These are phyloP conservation scores for Micromesistius poutassou DNA, from an alignment of 2,797 vertebrate species.

Conservation along the genomic window DNA sequence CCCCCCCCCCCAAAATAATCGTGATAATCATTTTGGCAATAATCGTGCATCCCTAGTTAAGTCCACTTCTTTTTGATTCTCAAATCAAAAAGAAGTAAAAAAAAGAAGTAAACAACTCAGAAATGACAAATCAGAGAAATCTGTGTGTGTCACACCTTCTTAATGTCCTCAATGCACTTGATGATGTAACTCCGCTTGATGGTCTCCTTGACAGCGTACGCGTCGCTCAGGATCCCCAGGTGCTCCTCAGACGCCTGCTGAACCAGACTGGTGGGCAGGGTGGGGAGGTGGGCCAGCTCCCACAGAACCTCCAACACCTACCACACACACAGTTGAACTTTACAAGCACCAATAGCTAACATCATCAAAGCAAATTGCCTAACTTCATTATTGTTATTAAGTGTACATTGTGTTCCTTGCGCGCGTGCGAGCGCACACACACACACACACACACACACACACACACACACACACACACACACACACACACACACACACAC, in stretches of 20 bases:
- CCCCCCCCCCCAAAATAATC: too few relatives aligned
- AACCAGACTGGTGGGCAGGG: constrained; percentile 87
- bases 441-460: neutral
- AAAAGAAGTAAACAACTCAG: too few relatives aligned
- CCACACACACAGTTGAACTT: neutral
- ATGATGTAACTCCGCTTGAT: constrained; percentile 96
- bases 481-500: constrained; percentile 1
- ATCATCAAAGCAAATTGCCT: neutral
- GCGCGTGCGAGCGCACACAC: too few relatives aligned
- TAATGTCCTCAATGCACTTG: constrained; percentile 98
- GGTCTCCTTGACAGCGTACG: constrained; percentile 94
- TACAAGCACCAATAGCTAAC: neutral
- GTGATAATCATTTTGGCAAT: too few relatives aligned
- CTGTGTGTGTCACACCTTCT: constrained; percentile 80
- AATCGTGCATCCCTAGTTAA: too few relatives aligned
- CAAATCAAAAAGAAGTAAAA: too few relatives aligned
- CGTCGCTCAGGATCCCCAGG: constrained; percentile 94
- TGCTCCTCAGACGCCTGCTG: constrained; percentile 97
- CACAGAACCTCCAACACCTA: constrained; percentile 97
- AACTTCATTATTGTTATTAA: neutral
- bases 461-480: neutral
- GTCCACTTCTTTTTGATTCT: too few relatives aligned
- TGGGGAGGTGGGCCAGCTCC: constrained; percentile 96
- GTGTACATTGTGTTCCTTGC: neutral
- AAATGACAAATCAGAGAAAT: neutral